These are phyloP conservation scores for Tetraodon nigroviridis DNA, from an alignment of 2,113 vertebrate genomes.

Conservation along the genomic window DNA sequence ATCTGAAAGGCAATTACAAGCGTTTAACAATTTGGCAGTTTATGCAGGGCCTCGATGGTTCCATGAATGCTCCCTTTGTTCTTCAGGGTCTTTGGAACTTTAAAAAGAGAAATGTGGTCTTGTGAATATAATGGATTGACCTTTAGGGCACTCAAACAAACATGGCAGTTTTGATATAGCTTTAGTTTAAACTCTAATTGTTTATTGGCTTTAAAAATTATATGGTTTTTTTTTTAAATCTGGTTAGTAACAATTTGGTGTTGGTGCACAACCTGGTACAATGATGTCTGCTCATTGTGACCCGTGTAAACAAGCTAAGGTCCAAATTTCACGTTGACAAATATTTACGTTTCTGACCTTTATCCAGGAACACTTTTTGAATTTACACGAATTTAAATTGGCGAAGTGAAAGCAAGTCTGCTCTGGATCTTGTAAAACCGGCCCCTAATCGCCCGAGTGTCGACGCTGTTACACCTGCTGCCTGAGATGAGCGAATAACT, in stretches of 20 bases:
- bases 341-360: slow-evolving; percentile 4
- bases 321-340: slow-evolving; percentile 36
- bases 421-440: no score
- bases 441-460: not conserved
- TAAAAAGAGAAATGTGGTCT: slow-evolving; percentile 30
- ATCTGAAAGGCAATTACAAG: slow-evolving; percentile 63
- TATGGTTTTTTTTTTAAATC: no score
- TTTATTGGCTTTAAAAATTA: no score
- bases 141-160: slow-evolving; percentile 3
- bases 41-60: slow-evolving; percentile 34
- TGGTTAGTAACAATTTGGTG: no score
- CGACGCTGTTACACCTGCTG: slow-evolving; percentile 53
- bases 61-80: slow-evolving; percentile 57
- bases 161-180: not conserved
- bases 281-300: not conserved
- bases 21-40: slow-evolving; percentile 50
- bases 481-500: slow-evolving; percentile 59
- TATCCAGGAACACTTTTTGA: not conserved
- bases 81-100: slow-evolving; percentile 11
- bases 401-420: no score
- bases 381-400: not conserved
- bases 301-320: slow-evolving; percentile 5
- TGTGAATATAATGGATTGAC: slow-evolving; percentile 49
- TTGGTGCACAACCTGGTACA: not conserved
- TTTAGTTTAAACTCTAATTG: no score